A percentile compares a stretch with the other conserved stretches of the same genome.
These are phyloP conservation scores for Gonocerus acuteangulatus DNA, from an alignment of 2,888 invertebrate species.

Conservation along the genomic window DNA sequence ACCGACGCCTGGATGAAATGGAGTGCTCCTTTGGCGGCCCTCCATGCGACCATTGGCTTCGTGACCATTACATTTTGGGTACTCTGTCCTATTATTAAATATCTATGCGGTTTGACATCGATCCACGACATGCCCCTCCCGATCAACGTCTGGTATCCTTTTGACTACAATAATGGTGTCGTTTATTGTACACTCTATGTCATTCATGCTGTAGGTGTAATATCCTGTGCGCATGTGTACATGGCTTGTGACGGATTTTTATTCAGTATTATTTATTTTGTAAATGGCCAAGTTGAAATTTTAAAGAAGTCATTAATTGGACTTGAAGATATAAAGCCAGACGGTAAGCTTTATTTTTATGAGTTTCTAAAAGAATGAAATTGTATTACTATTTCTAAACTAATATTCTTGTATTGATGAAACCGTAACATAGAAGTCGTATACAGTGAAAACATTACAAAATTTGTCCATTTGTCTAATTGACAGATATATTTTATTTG, in stretches of 20 bases:
- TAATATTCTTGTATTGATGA: too few species aligned
- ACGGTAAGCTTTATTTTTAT: background rate
- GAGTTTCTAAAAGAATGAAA: too few species aligned
- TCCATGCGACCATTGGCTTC: slow-evolving; percentile 15
- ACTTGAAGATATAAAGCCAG: background rate
- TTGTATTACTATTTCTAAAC: too few species aligned
- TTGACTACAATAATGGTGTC: slow-evolving; percentile 7
- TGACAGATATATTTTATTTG: background rate
- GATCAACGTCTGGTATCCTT: slow-evolving; percentile 21
- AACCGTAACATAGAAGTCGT: too few species aligned
- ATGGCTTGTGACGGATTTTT: slow-evolving; percentile 35
- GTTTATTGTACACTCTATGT: slow-evolving; percentile 22
- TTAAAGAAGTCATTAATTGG: background rate
- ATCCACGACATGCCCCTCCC: slow-evolving; percentile 11
- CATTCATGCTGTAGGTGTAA: slow-evolving; percentile 19
- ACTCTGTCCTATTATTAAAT: slow-evolving; percentile 20
- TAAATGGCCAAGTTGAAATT: background rate
- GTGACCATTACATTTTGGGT: slow-evolving; percentile 23
- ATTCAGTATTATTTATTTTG: slow-evolving; percentile 34
- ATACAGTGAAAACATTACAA: too few species aligned
- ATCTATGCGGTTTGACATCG: slow-evolving; percentile 2
- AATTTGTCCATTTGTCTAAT: background rate
- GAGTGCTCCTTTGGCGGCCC: background rate
- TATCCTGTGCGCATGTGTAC: slow-evolving; percentile 29
- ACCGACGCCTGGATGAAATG: background rate